A percentile compares a stretch with the other conserved stretches of the same genome.
Evolutionary conservation across 2,888 invertebrate genomes (phyloP).

Genomic region (Conchocele bisecta): DNA sequence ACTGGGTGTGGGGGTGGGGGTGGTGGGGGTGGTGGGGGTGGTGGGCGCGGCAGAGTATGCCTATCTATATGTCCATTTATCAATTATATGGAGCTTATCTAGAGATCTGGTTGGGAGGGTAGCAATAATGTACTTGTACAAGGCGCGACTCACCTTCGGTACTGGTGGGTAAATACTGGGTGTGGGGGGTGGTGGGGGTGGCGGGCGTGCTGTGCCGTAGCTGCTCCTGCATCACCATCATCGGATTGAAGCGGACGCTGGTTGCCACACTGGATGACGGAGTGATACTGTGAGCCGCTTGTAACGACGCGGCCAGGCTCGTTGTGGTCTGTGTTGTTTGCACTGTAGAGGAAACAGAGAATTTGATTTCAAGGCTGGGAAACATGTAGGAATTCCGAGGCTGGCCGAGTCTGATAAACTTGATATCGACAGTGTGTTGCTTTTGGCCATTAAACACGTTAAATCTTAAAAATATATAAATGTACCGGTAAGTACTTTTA

Average conservation of each 20-base stretch:
- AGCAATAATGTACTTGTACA: no score
- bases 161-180: conserved; percentile 21
- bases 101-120: background rate
- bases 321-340: conserved; percentile 64
- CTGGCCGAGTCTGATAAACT: no score
- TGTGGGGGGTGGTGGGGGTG: conserved; percentile 45
- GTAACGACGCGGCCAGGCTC: conserved; percentile 65
- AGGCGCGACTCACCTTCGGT: conserved; percentile 36
- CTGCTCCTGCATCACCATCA: conserved; percentile 69
- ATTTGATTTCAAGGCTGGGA: no score
- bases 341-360: no score
- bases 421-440: no score
- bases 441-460: no score
- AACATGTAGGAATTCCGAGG: no score
- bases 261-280: conserved; percentile 47
- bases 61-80: no score
- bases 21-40: no score
- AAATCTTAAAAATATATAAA: no score
- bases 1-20: conserved; percentile 10
- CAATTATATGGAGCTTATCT: background rate
- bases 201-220: conserved; percentile 57
- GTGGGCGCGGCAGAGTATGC: no score
- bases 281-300: conserved; percentile 56
- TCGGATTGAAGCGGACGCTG: conserved; percentile 48
- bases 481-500: no score